Evolutionary conservation across 2,888 invertebrate species (phyloP), one percentile per base, ranked within the genome.

Genomic region (Adela reaumurella): DNA sequence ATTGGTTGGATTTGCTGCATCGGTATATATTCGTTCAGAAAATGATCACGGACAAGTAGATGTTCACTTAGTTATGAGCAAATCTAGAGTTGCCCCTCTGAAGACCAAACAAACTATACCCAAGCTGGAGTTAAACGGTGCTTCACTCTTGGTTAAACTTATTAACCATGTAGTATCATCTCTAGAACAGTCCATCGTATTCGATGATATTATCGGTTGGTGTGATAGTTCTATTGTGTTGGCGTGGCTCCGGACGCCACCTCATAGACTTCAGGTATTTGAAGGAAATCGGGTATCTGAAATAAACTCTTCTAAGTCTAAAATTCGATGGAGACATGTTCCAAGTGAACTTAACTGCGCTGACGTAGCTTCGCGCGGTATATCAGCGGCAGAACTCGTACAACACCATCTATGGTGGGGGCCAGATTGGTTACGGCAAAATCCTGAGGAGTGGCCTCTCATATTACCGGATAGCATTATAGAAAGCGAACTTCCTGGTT

Each of bases 221-320:
- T 47, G 29, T 10, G 47, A 49, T 17, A 50, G 50, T 18, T 41
- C 47, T 17, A 47, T 50, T 6, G 47, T 50, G 11, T 35, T 47
- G 8, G 42, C 50, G 14, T 47, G 47, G 47, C 3, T 35, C 17
- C n/a, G 44, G 16, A 20, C 50, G 3, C 17, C 24, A 28, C 47
- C 50, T 3, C 47, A 50, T 20, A 17, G n/a, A 17, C 17, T 50
- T 10, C 45, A 47, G 16, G 43, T 42, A 1, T 50, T 45, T 20
- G 47, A 50, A 45, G 45, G 47, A 2, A 50, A 46, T 18, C 2
- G 47, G 19, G 43, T 47, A 19, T n/a, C 17, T 24, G 1, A 50
- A 19, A 46, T 45, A 1, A 35, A 14, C 2, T 45, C 11, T 20
- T 14, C 17, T 8, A 24, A 24, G 24, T 5, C 10, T 24, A 5